Evolutionary conservation across 2,888 invertebrate genomes (phyloP), one percentile per base, ranked within the genome.

Genomic region (Melangyna quadrimaculata): DNA sequence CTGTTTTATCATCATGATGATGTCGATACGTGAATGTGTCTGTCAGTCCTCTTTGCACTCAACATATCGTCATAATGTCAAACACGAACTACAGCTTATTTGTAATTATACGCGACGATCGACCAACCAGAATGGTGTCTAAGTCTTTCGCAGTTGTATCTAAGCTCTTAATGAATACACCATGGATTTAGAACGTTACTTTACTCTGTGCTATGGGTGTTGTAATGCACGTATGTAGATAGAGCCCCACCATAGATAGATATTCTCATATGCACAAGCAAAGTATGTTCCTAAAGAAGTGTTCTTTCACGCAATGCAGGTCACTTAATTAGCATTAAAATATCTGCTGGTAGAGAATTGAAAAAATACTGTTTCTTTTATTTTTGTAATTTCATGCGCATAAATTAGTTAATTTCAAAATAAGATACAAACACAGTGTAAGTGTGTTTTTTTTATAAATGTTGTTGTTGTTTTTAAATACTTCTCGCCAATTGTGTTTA

Each of bases 341-440:
- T 65, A 86, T 35, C 61, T 71, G 67, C 74, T 65, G 79, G 71
- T 35, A 24, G 1, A 48, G 14, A 19, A 32, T 5, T n/a, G 8
- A 19, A 29, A 19, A 24, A 37, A 17, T 43, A 29, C 32, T 32
- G 27, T 51, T 27, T 55, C 43, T 69, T 32, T 55, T 32, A 40
- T 59, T 63, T 55, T 43, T 67, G 24, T 67, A 69, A 69, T 69
- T 80, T 67, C 61, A 84, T 77, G 84, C 45, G 24, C 80, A 79
- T 83, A 86, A 86, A 81, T 86, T 73, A 74, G 74, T 65, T 70
- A 67, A 71, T 86, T 80, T 86, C 86, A 61, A 78, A 86, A 81
- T 70, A 35, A 78, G 70, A 81, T 51, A 72, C 71, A 55, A 10
- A 53, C 37, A 67, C 6, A 24, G n/a, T n/a, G n/a, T 14, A 14